Evolutionary conservation across 2,797 vertebrate genomes (phyloP), one percentile per base, ranked within the genome.

Genomic region (Sebastes vulpes): DNA sequence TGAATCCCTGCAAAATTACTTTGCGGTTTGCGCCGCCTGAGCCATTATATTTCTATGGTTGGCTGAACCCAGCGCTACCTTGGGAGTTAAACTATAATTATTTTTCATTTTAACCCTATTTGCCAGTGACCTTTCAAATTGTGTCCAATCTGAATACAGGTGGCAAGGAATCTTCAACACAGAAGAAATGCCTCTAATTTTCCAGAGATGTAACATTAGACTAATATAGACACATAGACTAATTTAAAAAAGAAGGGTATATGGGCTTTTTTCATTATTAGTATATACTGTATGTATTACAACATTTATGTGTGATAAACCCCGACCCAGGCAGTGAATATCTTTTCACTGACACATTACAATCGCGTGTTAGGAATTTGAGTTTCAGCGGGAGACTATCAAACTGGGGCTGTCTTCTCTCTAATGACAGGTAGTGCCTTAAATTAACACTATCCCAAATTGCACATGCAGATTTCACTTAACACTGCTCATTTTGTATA

Each of bases 91-190:
- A 50, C 18, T 50, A 9, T n/a, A 50, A 50, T 50, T 50, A n/a
- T 50, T 54, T 54, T 54, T 54, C 23, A 77, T 73, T 65, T 65
- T 38, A 73, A 75, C 32, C 57, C 35, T 69, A n/a, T 73, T 80
- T 58, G 31, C 29, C 23, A 50, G 9, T 23, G 31, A 66, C 70
- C 58, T 38, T 77, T 67, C 23, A 42, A 65, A 69, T 50, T 6
- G 10, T 56, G 26, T 66, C 25, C 25, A 23, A 25, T 81, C 46
- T 76, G 65, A 71, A 67, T 48, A 50, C 32, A 38, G 4, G 4
- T 54, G 18, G 16, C 52, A 52, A 64, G 2, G 12, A 32, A 31
- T 23, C 12, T 56, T 73, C 29, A 57, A 54, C 10, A 3, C 21
- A 25, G 5, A n/a, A n/a, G 3, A 54, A 21, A 46, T 66, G 18